A percentile compares a stretch with the other conserved stretches of the same genome.
phyloP scores from a whole-genome alignment of 2,797 vertebrate species.

The Natrix natrix region DNA sequence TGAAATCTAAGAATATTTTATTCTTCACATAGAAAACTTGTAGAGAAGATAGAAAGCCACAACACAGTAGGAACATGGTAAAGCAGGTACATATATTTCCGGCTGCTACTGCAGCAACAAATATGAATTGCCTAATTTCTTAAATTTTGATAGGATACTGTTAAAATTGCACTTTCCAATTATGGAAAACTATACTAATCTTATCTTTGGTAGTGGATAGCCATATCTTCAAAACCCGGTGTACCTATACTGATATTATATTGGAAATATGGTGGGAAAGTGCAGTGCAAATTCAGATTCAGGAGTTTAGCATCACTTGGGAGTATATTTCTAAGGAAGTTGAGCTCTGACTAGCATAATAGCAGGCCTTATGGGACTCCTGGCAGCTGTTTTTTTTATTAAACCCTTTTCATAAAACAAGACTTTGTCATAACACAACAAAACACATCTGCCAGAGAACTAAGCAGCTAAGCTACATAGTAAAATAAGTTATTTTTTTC shows the following conservation, averaged over 20 bases:
- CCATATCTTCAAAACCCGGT: not conserved
- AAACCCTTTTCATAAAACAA: not conserved
- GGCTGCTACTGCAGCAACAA: not conserved
- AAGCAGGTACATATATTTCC: not conserved
- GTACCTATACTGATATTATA: not conserved
- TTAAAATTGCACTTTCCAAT: not conserved
- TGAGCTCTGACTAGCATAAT: not conserved
- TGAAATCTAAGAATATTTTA: not conserved
- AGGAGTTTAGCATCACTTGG: not conserved
- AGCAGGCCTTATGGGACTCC: not conserved
- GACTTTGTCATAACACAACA: not conserved
- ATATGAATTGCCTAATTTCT: not conserved
- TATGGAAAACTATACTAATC: not conserved
- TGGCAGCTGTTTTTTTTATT: not conserved
- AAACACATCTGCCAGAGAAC: not conserved
- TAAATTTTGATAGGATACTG: not conserved
- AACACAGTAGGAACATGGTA: not conserved
- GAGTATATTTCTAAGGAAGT: not conserved
- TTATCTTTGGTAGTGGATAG: not conserved
- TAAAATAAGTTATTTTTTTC: not conserved
- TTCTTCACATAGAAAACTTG: not conserved
- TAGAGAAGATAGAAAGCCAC: not conserved
- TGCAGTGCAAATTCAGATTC: not conserved
- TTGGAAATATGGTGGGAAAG: not conserved
- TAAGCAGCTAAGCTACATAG: not conserved